Base-by-base conservation (phyloP, 2,113 vertebrate genomes). In the Cercopithecus mona region DNA sequence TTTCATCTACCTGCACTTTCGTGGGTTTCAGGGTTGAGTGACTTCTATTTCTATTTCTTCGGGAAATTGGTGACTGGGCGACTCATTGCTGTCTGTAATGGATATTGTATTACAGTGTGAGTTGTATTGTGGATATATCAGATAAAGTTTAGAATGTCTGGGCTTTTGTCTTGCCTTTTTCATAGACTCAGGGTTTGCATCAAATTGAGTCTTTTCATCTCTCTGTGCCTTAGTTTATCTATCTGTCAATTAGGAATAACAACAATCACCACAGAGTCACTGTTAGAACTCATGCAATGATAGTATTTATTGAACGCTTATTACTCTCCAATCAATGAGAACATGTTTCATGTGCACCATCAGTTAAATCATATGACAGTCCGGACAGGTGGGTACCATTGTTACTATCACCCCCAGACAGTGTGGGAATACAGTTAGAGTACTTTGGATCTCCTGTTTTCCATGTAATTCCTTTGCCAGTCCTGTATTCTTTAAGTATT, bases 11-110 rank as follows among this genome's bases (percentile, higher is more conserved):
- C 40, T 59, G 64, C 27, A 6, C 55, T 79, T 78, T 27, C 8
- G 14, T 59, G n/a, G 52, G 20, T 20, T 87, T 93, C 93, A 84
- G 83, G 95, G 94, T 59, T 86, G 83, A 96, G 66, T 84, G 93
- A 48, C 52, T 96, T 92, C 87, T 95, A n/a, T 84, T 97, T 96
- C 96, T 83, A 35, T 92, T 95, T 96, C 89, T 93, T 89, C 78
- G 90, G 96, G 89, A 61, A 78, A 93, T 95, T 92, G 92, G 93
- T 75, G 95, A 80, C 95, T 92, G 89, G 88, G 92, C 87, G 79
- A 96, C 92, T 89, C 89, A 79, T 93, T 97, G 70, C 80, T 72
- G 50, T 81, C 84, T 89, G 20, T 72, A 83, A 81, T 35, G 83
- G 79, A 72, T 81, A 90, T 43, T 89, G 68, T 76, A 27, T 96